Evolutionary conservation across 2,113 vertebrate species (phyloP).

Genomic region (Pelmatolapia mariae): DNA sequence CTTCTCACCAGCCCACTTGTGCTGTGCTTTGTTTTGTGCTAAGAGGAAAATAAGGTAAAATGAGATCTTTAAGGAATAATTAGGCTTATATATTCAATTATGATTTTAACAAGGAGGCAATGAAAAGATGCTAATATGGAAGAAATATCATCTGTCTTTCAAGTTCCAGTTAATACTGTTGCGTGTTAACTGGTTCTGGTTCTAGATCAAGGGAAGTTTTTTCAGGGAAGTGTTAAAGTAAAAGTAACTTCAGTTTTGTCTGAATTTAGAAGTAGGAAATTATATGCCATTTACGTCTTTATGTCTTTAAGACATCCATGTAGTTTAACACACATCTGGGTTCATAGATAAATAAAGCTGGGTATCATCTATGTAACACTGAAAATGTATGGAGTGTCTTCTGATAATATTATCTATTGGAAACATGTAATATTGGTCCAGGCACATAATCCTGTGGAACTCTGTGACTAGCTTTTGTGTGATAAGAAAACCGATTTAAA

Average conservation of each 20-base stretch:
- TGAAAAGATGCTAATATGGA: not conserved
- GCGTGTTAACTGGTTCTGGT: too few relatives aligned
- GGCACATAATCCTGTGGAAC: not conserved
- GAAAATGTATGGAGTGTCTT: not conserved
- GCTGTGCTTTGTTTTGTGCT: not conserved
- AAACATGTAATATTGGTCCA: not conserved
- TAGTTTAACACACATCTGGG: not conserved
- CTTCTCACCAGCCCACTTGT: not conserved
- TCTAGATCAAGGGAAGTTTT: not conserved
- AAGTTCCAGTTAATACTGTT: not conserved
- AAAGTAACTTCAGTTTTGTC: not conserved
- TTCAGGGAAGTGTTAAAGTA: not conserved
- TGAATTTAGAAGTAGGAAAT: not conserved
- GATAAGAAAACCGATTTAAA: not conserved
- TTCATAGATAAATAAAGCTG: not conserved
- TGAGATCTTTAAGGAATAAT: not conserved
- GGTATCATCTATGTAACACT: not conserved
- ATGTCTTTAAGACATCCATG: not conserved
- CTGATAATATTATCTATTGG: not conserved
- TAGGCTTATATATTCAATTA: not conserved
- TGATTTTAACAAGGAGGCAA: not conserved
- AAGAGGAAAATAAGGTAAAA: not conserved
- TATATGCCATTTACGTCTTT: not conserved
- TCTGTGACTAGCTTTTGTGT: not conserved
- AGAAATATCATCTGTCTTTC: not conserved